These are phyloP conservation scores for Laupala kohalensis DNA, from an alignment of 1,140 invertebrate species.

Conservation along the genomic window DNA sequence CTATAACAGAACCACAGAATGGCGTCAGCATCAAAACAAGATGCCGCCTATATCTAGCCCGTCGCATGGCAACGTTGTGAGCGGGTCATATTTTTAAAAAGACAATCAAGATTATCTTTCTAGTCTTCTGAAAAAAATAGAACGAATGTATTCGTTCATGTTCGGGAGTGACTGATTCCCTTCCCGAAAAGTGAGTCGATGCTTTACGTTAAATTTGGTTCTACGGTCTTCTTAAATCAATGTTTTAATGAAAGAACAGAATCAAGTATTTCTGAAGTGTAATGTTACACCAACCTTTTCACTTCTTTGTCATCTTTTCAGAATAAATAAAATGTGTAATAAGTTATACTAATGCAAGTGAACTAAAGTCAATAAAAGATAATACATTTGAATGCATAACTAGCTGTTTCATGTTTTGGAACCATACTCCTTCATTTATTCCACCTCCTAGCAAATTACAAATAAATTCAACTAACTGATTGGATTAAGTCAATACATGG, in stretches of 20 bases:
- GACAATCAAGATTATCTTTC: neutral
- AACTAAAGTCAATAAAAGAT: neutral
- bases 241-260: too few species aligned
- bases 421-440: neutral
- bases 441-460: too few species aligned
- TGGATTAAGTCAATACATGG: too few species aligned
- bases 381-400: neutral
- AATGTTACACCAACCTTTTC: too few species aligned
- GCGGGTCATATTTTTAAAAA: neutral
- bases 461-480: too few species aligned
- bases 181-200: neutral
- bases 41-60: neutral
- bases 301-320: neutral
- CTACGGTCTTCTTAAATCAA: too few species aligned
- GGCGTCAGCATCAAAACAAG: neutral
- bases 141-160: neutral
- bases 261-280: too few species aligned
- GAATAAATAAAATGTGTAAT: neutral
- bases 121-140: neutral
- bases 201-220: neutral
- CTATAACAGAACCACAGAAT: neutral
- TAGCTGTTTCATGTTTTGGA: neutral
- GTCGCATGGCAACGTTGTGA: neutral
- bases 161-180: neutral
- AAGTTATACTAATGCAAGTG: neutral